Percentiles rank a stretch among this genome's conserved stretches.
phyloP scores from a whole-genome alignment of 2,888 invertebrate genomes.

The Pocota personata region DNA sequence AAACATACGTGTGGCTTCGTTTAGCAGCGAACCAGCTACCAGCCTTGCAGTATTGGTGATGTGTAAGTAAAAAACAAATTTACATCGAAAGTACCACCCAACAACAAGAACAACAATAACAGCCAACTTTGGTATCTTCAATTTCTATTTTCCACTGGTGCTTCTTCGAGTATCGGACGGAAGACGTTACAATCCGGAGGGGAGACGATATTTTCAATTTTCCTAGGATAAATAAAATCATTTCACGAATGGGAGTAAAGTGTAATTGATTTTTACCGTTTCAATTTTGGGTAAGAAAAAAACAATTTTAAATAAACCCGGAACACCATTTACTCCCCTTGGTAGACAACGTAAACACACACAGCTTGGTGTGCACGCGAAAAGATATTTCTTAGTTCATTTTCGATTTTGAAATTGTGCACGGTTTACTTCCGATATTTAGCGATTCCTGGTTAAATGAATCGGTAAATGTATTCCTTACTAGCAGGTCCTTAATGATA shows the following conservation, averaged over 20 bases:
- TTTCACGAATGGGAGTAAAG: constrained; percentile 70
- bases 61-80: constrained; percentile 51
- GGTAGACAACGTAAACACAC: not conserved
- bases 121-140: constrained; percentile 35
- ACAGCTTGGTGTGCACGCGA: not conserved
- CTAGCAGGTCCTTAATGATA: constrained; percentile 60
- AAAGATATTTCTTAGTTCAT: constrained; percentile 30
- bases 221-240: constrained; percentile 73
- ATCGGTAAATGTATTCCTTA: constrained; percentile 57
- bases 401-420: constrained; percentile 41
- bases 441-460: constrained; percentile 70
- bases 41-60: not conserved
- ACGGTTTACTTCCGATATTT: constrained; percentile 54
- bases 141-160: constrained; percentile 20
- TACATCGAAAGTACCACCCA: constrained; percentile 54
- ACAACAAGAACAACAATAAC: not conserved
- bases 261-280: constrained; percentile 74
- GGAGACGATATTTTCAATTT: constrained; percentile 58
- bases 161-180: not conserved
- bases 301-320: constrained; percentile 38
- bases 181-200: not conserved
- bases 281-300: constrained; percentile 55
- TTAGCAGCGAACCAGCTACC: constrained; percentile 11
- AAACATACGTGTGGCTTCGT: constrained; percentile 63
- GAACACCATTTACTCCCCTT: constrained; percentile 22